Percentiles rank a stretch among this genome's conserved stretches.
Evolutionary conservation across 2,113 vertebrate species (phyloP).

Genomic region (Podarcis cretensis): DNA sequence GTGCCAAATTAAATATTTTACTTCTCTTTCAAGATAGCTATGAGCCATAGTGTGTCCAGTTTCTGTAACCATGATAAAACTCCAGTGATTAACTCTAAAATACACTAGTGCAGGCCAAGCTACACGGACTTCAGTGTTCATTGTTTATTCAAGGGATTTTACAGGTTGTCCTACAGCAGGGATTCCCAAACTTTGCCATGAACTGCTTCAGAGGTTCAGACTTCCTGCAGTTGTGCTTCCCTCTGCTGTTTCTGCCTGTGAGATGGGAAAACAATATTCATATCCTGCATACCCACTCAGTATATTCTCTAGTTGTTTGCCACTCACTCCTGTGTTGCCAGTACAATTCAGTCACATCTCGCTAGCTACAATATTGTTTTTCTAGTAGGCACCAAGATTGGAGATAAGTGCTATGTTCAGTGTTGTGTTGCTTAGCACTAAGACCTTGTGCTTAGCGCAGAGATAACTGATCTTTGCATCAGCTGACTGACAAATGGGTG

Average conservation of each 20-base stretch:
- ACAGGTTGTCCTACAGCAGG: conserved; percentile 1
- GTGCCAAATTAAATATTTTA: neutral
- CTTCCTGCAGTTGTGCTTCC: neutral
- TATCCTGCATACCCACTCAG: neutral
- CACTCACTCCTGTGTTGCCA: neutral
- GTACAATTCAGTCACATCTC: neutral
- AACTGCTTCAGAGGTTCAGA: neutral
- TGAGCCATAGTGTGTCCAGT: neutral
- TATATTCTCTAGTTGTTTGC: neutral
- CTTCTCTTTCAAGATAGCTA: neutral
- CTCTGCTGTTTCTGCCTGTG: neutral
- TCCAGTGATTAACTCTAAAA: neutral
- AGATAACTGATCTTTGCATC: no score
- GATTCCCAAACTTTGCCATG: conserved; percentile 7
- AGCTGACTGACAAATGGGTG: no score
- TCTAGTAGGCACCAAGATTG: neutral
- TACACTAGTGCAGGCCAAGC: neutral
- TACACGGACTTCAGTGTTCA: neutral
- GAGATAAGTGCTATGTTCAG: no score
- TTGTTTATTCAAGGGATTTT: conserved; percentile 1
- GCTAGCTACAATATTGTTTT: neutral
- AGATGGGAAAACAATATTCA: neutral
- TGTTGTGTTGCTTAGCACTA: no score
- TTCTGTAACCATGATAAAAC: neutral
- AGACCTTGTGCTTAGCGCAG: no score